These are phyloP conservation scores for Drosophila imparisetae DNA, from an alignment of 2,888 invertebrate genomes.

Conservation along the genomic window DNA sequence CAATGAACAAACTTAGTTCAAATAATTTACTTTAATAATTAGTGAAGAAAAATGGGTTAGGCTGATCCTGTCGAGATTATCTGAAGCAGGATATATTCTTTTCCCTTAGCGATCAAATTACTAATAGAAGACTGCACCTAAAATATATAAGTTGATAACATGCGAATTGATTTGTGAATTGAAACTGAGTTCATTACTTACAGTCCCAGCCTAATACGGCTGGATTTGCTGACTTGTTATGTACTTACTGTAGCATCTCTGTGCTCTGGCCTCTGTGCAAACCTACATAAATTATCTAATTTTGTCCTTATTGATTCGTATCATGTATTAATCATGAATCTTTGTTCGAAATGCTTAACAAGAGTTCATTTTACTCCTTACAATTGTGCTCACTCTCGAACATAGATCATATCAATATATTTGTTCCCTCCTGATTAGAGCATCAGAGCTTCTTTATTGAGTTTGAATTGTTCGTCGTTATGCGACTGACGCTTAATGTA, in stretches of 20 bases:
- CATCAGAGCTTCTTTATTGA: background rate
- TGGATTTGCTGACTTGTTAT: background rate
- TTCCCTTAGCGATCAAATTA: background rate
- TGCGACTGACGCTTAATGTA: slow-evolving; percentile 14
- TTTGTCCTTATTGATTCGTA: background rate
- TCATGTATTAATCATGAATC: background rate
- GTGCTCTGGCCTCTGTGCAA: background rate
- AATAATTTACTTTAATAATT: background rate
- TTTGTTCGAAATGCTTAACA: background rate
- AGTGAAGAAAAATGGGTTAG: background rate
- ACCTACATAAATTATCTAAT: background rate
- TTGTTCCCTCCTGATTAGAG: background rate
- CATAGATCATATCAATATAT: background rate
- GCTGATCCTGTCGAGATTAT: background rate
- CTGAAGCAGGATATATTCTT: background rate
- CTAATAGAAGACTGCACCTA: background rate
- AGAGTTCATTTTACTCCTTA: background rate
- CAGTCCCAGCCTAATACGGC: accelerated
- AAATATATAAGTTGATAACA: background rate
- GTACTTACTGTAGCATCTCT: too few relatives aligned
- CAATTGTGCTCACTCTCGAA: background rate
- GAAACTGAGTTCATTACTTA: background rate
- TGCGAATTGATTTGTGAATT: background rate
- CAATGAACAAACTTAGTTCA: background rate
- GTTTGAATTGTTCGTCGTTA: slow-evolving; percentile 13